Evolutionary conservation across 2,888 invertebrate species (phyloP).

Genomic region (Apodemia duryi): DNA sequence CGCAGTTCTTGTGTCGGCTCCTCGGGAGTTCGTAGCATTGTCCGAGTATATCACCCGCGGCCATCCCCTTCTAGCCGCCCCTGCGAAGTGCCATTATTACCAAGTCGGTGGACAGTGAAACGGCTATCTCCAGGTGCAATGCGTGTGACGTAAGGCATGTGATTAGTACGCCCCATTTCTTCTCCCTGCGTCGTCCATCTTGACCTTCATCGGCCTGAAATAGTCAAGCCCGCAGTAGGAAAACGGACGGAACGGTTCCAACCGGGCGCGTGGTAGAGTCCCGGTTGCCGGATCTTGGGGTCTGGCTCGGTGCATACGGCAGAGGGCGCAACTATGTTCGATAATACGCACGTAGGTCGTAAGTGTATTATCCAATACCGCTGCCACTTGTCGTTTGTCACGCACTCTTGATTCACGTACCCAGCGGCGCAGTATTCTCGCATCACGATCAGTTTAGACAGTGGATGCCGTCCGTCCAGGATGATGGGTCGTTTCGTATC

Average conservation of each 20-base stretch:
- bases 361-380: constrained; percentile 28
- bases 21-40: constrained; percentile 30
- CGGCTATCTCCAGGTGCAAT: constrained; percentile 22
- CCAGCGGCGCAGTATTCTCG: constrained; percentile 11
- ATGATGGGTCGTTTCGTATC: constrained; percentile 17
- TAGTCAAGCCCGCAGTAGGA: constrained; percentile 27
- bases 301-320: constrained; percentile 18
- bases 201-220: constrained; percentile 29
- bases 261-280: constrained; percentile 25
- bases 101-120: constrained; percentile 22
- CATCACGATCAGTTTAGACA: constrained; percentile 15
- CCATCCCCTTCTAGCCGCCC: constrained; percentile 26
- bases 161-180: constrained; percentile 19
- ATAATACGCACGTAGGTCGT: constrained; percentile 24
- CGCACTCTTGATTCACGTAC: constrained; percentile 22
- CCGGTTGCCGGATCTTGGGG: constrained; percentile 28
- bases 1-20: constrained; percentile 25
- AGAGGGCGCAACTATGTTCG: constrained; percentile 21
- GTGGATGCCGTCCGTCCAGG: constrained; percentile 22
- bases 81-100: constrained; percentile 31
- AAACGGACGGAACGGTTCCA: constrained; percentile 22
- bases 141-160: constrained; percentile 26
- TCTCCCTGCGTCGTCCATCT: constrained; percentile 22
- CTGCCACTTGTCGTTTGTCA: constrained; percentile 31
- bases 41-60: constrained; percentile 28